phyloP scores from a whole-genome alignment of 2,797 vertebrate genomes.

The Picus viridis region DNA sequence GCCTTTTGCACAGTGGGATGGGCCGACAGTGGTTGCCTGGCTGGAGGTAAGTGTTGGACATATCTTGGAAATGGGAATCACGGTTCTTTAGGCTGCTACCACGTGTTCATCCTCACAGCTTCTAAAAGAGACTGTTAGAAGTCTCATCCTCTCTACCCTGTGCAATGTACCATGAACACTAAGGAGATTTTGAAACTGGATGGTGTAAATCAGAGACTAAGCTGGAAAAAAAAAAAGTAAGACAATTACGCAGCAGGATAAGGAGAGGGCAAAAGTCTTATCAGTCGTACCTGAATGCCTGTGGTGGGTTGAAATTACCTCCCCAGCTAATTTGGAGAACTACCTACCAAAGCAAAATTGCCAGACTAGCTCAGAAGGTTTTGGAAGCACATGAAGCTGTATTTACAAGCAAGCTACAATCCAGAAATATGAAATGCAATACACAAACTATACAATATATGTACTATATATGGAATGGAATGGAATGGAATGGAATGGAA shows the following conservation, averaged over 20 bases:
- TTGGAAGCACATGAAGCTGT: too few relatives aligned
- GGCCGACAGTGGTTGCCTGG: constrained; percentile 96
- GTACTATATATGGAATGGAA: too few relatives aligned
- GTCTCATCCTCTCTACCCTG: background rate
- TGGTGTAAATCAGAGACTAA: background rate
- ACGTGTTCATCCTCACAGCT: background rate
- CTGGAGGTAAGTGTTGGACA: constrained; percentile 85
- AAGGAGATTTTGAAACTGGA: background rate
- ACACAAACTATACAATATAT: too few relatives aligned
- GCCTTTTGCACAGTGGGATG: constrained; percentile 98
- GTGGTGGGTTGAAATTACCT: too few relatives aligned
- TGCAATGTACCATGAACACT: background rate
- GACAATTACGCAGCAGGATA: background rate
- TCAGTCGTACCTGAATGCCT: accelerated
- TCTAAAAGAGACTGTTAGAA: background rate
- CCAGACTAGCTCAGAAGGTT: too few relatives aligned
- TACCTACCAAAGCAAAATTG: too few relatives aligned
- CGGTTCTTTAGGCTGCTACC: background rate
- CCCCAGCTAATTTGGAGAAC: too few relatives aligned
- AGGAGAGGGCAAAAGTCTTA: background rate
- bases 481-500: too few relatives aligned
- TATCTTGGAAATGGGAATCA: background rate
- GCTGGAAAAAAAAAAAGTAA: background rate
- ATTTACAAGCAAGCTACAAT: too few relatives aligned
- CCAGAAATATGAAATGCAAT: too few relatives aligned